phyloP scores from a whole-genome alignment of 35 echinoderm and acorn worm species.

The Anneissia japonica region DNA sequence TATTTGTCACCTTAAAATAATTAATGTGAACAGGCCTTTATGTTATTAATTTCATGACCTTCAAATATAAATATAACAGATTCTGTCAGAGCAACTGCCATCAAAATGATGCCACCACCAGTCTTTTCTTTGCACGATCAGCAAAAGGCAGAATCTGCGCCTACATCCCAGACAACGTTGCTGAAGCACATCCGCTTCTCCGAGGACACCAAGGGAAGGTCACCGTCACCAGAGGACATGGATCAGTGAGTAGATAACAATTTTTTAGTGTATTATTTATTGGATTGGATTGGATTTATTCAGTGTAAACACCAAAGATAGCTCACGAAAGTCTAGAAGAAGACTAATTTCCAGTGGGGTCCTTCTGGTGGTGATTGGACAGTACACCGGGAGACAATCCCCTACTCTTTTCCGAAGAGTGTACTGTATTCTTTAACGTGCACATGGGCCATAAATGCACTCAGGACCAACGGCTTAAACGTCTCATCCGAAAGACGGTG shows the following conservation, averaged over 20 bases:
- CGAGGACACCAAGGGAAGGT: slow-evolving; percentile 16
- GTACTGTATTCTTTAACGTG: too few species aligned
- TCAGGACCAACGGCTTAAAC: too few species aligned
- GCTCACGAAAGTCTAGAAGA: not conserved
- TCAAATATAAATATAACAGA: not conserved
- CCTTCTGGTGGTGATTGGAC: not conserved
- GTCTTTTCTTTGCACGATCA: not conserved
- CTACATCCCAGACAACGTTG: not conserved
- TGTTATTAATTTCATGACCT: not conserved
- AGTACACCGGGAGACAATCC: not conserved
- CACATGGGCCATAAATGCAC: too few species aligned
- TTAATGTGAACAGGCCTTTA: slow-evolving; percentile 6
- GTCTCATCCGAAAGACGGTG: too few species aligned
- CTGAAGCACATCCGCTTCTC: slow-evolving; percentile 40
- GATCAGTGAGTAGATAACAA: not conserved
- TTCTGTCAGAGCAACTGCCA: slow-evolving; percentile 7
- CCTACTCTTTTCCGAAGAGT: not conserved
- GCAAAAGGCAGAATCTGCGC: not conserved
- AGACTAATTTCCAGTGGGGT: not conserved
- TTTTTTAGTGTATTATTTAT: not conserved
- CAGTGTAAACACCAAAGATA: not conserved
- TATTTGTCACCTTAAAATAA: not conserved
- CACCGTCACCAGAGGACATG: slow-evolving; percentile 26
- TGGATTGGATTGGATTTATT: not conserved
- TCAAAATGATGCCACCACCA: not conserved